Evolutionary conservation across 37 sponge, comb jelly and placozoan species (phyloP).

Genomic region (Tethya wilhelma): DNA sequence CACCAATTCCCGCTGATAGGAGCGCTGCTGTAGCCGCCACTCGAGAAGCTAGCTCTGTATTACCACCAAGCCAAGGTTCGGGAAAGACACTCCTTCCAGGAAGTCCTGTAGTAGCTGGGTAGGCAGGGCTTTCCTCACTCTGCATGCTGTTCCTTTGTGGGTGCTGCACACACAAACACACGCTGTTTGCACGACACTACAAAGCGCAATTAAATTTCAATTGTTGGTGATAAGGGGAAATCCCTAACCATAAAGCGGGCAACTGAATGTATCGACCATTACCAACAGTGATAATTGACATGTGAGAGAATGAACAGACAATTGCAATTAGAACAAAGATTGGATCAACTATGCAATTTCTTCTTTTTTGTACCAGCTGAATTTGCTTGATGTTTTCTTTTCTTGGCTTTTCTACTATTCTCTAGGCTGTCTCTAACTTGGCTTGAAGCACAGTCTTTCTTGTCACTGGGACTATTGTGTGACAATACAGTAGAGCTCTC

Average conservation of each 20-base stretch:
- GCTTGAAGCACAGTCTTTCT: neutral
- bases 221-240: no score
- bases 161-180: neutral
- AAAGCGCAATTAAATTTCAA: no score
- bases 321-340: no score
- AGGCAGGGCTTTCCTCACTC: slow-evolving; percentile 9
- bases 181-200: no score
- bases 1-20: no score
- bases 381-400: no score
- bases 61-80: neutral
- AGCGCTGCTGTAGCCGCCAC: neutral
- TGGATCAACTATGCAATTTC: no score
- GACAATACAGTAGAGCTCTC: neutral
- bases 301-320: neutral
- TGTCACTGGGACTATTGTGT: no score
- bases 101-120: neutral
- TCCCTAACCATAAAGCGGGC: no score
- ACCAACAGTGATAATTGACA: no score
- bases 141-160: neutral
- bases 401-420: neutral
- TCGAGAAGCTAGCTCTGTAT: neutral
- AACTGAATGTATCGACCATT: no score
- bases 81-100: slow-evolving; percentile 4
- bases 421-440: neutral
- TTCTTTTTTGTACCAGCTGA: no score